Percentiles rank a stretch among this genome's conserved stretches.
phyloP scores from a whole-genome alignment of 2,113 vertebrate genomes.

The Engraulis encrasicolus region DNA sequence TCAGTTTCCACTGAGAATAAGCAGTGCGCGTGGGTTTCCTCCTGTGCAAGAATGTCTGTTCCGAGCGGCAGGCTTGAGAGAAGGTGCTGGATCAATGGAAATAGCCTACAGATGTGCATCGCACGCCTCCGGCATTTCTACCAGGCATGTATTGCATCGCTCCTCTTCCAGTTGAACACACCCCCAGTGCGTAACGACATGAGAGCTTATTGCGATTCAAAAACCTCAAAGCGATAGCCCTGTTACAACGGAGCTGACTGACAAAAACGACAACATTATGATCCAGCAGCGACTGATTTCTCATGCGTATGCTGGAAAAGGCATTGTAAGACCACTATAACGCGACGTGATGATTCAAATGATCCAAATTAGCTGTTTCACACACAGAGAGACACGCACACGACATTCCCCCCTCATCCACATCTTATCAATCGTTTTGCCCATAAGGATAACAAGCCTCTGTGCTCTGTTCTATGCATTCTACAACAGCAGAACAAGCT shows the following conservation, averaged over 20 bases:
- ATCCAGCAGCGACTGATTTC: background rate
- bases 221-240: background rate
- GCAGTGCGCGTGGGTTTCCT: background rate
- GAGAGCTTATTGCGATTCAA: conserved; percentile 14
- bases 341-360: background rate
- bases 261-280: background rate
- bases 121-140: conserved; percentile 7
- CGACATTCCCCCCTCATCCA: background rate
- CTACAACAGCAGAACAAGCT: background rate
- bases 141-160: conserved; percentile 12
- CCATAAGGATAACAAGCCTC: conserved; percentile 2
- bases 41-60: background rate
- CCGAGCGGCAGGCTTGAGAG: background rate
- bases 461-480: conserved; percentile 12
- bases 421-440: background rate
- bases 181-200: conserved; percentile 19
- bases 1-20: background rate
- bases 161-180: conserved; percentile 13
- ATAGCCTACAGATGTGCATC: background rate
- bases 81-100: background rate
- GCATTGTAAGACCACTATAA: background rate
- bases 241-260: background rate
- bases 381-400: background rate
- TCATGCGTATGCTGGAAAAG: background rate
- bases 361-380: background rate